Evolutionary conservation across 2,113 vertebrate species (phyloP).

Genomic region (Pao palembangensis): DNA sequence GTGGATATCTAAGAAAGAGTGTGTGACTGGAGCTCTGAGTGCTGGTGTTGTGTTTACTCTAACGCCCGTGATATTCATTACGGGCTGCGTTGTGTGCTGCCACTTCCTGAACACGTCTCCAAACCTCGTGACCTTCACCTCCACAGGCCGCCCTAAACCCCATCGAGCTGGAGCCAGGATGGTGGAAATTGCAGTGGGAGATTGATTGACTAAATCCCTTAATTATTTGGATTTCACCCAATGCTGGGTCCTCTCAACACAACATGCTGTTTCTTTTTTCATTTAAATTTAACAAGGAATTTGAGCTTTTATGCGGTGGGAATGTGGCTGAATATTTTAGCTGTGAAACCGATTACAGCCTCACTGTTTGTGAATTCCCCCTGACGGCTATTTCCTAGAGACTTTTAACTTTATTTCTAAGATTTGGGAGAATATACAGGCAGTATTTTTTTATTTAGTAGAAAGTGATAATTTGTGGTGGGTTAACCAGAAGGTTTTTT

Average conservation of each 20-base stretch:
- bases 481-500: no score
- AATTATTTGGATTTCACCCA: conserved; percentile 68
- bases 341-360: no score
- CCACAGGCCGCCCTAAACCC: conserved; percentile 54
- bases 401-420: no score
- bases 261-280: conserved; percentile 13
- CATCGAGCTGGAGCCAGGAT: conserved; percentile 58
- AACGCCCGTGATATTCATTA: conserved; percentile 70
- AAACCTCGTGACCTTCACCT: conserved; percentile 68
- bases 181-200: conserved; percentile 67
- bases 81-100: conserved; percentile 61
- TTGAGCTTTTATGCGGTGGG: no score
- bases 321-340: no score
- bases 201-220: conserved; percentile 71
- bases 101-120: conserved; percentile 69
- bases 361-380: no score
- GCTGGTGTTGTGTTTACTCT: conserved; percentile 64
- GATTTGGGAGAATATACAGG: no score
- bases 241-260: conserved; percentile 16
- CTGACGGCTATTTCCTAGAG: no score
- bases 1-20: conserved; percentile 35
- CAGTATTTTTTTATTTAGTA: no score
- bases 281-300: no score
- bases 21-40: conserved; percentile 52
- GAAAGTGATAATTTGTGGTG: no score